Evolutionary conservation across 1,140 invertebrate species (phyloP), one percentile per base, ranked within the genome.

Genomic region (Drosophila trapezifrons): DNA sequence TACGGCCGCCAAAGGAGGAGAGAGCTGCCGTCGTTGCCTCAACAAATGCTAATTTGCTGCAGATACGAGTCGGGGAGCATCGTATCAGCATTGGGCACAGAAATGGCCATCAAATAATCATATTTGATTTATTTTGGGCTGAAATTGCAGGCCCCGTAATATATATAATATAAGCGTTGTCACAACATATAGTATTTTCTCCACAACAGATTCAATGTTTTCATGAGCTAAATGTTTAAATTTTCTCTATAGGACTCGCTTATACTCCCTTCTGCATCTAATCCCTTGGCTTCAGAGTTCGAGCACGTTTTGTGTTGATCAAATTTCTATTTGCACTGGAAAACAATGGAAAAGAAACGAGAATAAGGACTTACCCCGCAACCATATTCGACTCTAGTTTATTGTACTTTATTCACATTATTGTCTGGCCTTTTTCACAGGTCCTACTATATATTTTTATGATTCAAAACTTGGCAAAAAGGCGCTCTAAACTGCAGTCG

Each of bases 21-120:
- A 38, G 17, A 35, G 43, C 18, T 35, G 52, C 12, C 47, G 49
- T 52, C 45, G 18, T 46, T 27, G 40, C 46, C 47, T n/a, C 42
- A 67, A 40, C 76, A 78, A 78, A 78, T 78, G 76, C 76, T 78
- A 78, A 78, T 78, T 78, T 78, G 59, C 51, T 72, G 25, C 74
- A 58, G 32, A 64, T 45, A 59, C 51, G 4, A 63, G 22, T 17
- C 12, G 18, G 18, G 55, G 25, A 43, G 38, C 35, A 17, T 20
- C 37, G 38, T 42, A 29, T 29, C 60, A 60, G 60, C 37, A 43
- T 62, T 45, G 38, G 38, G n/a, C 27, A 27, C 62, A 60, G 27
- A 18, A 45, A 42, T 32, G 55, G 55, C 56, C 55, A 63, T 63
- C 60, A 60, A 60, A 64, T 64, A 64, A 64, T 64, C 60, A 64